Conservation (phyloP, 2,113 vertebrate species). For the Ochotona curzoniae region DNA sequence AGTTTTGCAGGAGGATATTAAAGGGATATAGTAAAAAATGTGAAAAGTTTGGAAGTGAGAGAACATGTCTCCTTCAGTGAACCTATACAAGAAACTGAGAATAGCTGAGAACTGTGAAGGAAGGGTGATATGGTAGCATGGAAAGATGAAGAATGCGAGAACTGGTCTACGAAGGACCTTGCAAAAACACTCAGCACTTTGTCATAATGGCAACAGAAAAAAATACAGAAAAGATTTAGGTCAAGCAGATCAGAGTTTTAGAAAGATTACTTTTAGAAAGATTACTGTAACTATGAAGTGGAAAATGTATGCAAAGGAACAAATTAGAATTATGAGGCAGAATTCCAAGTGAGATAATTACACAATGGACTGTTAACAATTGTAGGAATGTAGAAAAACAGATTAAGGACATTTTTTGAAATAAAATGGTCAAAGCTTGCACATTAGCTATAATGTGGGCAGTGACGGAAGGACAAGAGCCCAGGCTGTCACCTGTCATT, state of each 20-base stretch:
- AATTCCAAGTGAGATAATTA: neutral
- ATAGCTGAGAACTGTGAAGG: neutral
- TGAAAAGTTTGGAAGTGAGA: neutral
- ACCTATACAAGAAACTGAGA: neutral
- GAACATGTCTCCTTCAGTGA: neutral
- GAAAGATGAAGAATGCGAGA: neutral
- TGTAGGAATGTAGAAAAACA: neutral
- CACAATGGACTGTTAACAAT: neutral
- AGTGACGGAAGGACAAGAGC: neutral
- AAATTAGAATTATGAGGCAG: neutral
- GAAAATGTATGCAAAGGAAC: neutral
- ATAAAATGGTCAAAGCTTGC: neutral
- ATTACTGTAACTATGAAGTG: neutral
- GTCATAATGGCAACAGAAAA: neutral
- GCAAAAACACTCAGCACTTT: neutral
- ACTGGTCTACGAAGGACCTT: neutral
- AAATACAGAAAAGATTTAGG: constrained; percentile 16
- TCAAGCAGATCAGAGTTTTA: neutral
- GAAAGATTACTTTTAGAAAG: constrained; percentile 4
- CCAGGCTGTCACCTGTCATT: neutral
- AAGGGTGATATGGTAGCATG: neutral
- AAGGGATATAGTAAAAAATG: constrained; percentile 11
- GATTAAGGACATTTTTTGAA: neutral
- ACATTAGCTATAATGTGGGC: neutral
- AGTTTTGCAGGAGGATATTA: neutral